Percentiles rank a stretch among this genome's conserved stretches.
Conservation (phyloP, 2,888 invertebrate species). For the Tachina grossa region DNA sequence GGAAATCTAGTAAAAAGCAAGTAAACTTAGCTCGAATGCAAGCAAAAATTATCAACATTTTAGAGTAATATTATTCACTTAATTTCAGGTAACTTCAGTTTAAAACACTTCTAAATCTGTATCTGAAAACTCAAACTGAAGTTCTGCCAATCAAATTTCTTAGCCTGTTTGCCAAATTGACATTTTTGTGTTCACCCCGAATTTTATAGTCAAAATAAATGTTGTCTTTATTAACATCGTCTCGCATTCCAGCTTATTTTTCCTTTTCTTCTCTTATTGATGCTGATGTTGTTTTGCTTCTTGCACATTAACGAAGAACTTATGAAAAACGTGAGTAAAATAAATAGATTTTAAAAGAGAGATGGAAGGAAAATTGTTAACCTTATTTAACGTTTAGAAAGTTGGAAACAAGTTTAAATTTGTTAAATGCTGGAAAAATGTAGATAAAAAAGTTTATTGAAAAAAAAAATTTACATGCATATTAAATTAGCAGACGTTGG, state of each 20-base stretch:
- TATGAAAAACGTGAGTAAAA: conserved; percentile 78
- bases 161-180: neutral
- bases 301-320: conserved; percentile 79
- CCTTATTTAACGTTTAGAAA: conserved; percentile 38
- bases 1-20: too few relatives aligned
- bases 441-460: conserved; percentile 42
- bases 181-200: neutral
- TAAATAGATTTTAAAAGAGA: conserved; percentile 67
- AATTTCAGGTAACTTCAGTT: too few relatives aligned
- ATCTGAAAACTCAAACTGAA: neutral
- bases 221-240: conserved; percentile 25
- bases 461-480: conserved; percentile 8
- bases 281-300: conserved; percentile 57
- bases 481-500: neutral
- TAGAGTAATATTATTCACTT: too few relatives aligned
- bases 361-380: conserved; percentile 30
- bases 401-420: conserved; percentile 16
- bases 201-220: conserved; percentile 13
- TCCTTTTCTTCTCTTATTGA: conserved; percentile 14
- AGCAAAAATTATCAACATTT: too few relatives aligned
- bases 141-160: neutral
- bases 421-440: conserved; percentile 63
- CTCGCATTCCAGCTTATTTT: conserved; percentile 8
- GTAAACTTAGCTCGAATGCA: too few relatives aligned
- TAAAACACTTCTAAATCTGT: too few relatives aligned